A percentile compares a stretch with the other conserved stretches of the same genome.
phyloP scores from a whole-genome alignment of 1,140 invertebrate species.

The Sitodiplosis mosellana region DNA sequence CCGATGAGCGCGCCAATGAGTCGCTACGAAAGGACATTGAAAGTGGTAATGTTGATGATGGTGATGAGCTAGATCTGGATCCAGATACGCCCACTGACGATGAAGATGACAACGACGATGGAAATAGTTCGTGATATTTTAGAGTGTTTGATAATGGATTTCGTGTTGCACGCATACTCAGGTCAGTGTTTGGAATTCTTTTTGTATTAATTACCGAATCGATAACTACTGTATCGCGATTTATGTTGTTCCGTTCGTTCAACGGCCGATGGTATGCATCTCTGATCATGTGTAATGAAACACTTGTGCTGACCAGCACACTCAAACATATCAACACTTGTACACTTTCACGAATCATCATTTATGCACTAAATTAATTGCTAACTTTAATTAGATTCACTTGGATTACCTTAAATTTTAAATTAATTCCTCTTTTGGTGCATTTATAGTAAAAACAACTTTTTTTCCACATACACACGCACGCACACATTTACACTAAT shows the following conservation, averaged over 20 bases:
- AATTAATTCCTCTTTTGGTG: not conserved
- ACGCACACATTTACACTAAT: no score
- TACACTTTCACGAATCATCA: slow-evolving; percentile 2
- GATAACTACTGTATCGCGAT: not conserved
- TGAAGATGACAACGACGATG: not conserved
- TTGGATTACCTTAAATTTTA: not conserved
- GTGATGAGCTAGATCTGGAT: not conserved
- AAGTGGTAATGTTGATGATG: not conserved
- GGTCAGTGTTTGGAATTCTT: no score
- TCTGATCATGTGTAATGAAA: slow-evolving; percentile 5
- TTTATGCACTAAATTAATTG: no score
- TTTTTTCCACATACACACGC: not conserved
- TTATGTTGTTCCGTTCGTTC: slow-evolving; percentile 4
- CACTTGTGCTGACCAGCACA: slow-evolving; percentile 1
- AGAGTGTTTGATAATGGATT: not conserved
- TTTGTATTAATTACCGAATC: no score
- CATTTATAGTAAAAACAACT: not conserved
- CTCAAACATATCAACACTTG: slow-evolving; percentile 1
- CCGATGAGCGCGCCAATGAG: not conserved
- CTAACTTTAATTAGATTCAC: not conserved
- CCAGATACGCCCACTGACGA: not conserved
- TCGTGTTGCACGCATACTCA: not conserved
- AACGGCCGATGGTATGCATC: slow-evolving; percentile 7
- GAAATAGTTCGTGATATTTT: not conserved
- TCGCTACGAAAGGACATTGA: not conserved